A percentile compares a stretch with the other conserved stretches of the same genome.
Conservation (phyloP, 53 echinoderm and acorn worm genomes). For the Hippasteria phrygiana region DNA sequence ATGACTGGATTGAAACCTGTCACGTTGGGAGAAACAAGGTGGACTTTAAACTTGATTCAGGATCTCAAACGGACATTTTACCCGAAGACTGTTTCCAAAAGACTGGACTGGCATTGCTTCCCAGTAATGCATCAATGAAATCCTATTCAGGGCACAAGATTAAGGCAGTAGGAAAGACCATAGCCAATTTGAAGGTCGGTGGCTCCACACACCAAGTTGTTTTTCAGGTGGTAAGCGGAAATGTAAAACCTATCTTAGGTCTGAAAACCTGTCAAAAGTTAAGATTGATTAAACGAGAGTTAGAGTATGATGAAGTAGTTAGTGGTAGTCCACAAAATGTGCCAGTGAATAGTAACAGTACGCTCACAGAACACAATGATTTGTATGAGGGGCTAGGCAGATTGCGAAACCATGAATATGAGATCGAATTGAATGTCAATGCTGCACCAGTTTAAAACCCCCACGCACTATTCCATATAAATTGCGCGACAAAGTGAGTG, state of each 20-base stretch:
- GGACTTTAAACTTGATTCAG: constrained; percentile 18
- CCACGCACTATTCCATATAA: background rate
- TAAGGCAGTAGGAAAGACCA: background rate
- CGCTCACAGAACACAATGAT: background rate
- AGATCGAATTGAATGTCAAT: background rate
- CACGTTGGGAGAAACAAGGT: background rate
- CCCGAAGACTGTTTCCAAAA: constrained; percentile 15
- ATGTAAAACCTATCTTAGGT: constrained; percentile 37
- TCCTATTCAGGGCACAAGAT: background rate
- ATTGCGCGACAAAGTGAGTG: constrained; percentile 10
- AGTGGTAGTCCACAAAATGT: background rate
- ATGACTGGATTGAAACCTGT: constrained; percentile 35
- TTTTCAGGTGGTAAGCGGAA: constrained; percentile 37
- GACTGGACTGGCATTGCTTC: constrained; percentile 17
- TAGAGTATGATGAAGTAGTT: constrained; percentile 19
- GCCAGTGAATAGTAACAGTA: background rate
- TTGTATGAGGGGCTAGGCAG: constrained; percentile 1
- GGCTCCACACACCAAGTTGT: constrained; percentile 20
- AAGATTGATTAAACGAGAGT: constrained; percentile 27
- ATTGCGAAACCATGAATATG: constrained; percentile 1
- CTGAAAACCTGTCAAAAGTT: constrained; percentile 26
- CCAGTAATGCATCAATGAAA: background rate
- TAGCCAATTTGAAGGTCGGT: background rate
- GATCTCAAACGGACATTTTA: background rate
- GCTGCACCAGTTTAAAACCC: background rate